Evolutionary conservation across 2,888 invertebrate species (phyloP), one percentile per base, ranked within the genome.

Genomic region (Rhimphoctona megacephalus): DNA sequence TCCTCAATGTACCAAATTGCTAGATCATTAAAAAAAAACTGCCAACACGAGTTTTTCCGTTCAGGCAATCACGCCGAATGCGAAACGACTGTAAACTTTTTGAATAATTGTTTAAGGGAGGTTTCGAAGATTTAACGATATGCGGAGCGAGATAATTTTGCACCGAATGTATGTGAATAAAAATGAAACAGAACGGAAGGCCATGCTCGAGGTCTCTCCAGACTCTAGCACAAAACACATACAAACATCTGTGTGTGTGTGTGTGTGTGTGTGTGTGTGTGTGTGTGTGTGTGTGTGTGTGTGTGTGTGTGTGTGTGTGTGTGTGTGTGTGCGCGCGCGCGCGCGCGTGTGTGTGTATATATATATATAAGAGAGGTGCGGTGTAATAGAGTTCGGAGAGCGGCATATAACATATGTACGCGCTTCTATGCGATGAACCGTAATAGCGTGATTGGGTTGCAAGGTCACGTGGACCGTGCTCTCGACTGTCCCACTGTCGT

Each of bases 401-500:
- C 4, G n/a, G 64, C 52, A 30, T 81, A 81, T 25, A 52, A 76
- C 61, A 61, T 76, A 76, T 77, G 73, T 73, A 86, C 80, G 77
- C 83, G 86, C 77, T 86, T 86, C 78, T 81, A 81, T 86, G 86
- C 86, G 83, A 81, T 83, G 86, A 83, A 83, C 83, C 83, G 83
- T 86, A 86, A 86, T 86, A 64, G 86, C 81, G 67, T 81, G 86
- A 86, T 86, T 86, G 86, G 81, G 77, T 86, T 86, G 83, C 86
- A 86, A 86, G 86, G 86, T 81, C 86, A 86, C 83, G 83, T 77
- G 81, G 73, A 79, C 69, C 67, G 49, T 25, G 46, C 83, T 80
- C 80, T 69, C 78, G 46, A 57, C 70, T 73, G 66, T 22, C 70
- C 69, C n/a, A 79, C 83, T 82, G 67, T 52, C 69, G 54, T 67